Base-by-base conservation (phyloP, 2,888 invertebrate species). In the Drosophila mimetica region DNA sequence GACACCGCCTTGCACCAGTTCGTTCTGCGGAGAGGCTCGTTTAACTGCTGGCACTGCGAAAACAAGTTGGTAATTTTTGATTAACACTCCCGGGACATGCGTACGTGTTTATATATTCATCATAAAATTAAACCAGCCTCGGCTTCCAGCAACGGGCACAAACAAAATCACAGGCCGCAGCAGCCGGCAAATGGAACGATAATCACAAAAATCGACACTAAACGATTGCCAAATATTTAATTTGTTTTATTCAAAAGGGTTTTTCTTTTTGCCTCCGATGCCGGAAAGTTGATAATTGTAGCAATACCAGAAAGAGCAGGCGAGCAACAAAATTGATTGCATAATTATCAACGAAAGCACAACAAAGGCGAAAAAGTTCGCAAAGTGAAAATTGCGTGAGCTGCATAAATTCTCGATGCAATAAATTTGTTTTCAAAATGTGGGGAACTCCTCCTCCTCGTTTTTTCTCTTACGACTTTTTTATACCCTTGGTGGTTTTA, bases 11-110 rank as follows among this genome's bases (percentile, higher is more conserved):
- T 54, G 70, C 64, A 79, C 77, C 66, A 61, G 65, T 58, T 75
- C 52, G 55, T 61, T 65, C 66, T 78, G 65, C 73, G 48, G 18
- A 32, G 44, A 34, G 46, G 20, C 67, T 69, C 58, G 67, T 69
- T 69, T 64, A 30, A 16, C 50, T 30, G 20, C 48, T 41, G 41
- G 13, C 30, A 50, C n/a, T 36, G 42, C 65, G 70, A 54, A 71
- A 84, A 80, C 70, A 84, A 79, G 39, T 79, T 80, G 83, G 74
- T 76, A 82, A 79, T 70, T 82, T 65, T 69, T 51, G 52, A 82
- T 80, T 80, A 80, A 52, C 80, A 80, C 82, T 47, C 67, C 36
- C 50, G 37, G 51, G 70, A 63, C 50, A 64, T 64, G 60, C 63
- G 63, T 64, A 44, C 50, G 65, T 34, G 65, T 53, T 71, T 52